phyloP scores from a whole-genome alignment of 2,113 vertebrate genomes.

The Vanacampus margaritifer region DNA sequence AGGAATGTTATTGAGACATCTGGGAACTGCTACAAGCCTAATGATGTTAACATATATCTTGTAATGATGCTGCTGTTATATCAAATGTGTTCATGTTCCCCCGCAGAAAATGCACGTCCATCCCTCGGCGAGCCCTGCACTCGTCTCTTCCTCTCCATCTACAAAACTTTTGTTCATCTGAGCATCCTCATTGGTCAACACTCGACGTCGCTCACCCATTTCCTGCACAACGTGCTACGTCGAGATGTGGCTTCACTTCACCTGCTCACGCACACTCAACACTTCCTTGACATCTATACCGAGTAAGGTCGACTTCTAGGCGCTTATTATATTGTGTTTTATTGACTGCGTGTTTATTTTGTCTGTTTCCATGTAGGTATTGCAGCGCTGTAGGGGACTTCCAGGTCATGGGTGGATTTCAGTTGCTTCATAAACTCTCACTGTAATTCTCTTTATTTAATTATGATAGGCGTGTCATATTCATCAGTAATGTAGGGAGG shows the following conservation, averaged over 20 bases:
- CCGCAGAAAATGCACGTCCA: constrained; percentile 77
- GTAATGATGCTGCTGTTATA: neutral
- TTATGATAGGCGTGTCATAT: neutral
- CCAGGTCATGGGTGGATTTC: constrained; percentile 93
- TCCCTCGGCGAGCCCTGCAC: constrained; percentile 66
- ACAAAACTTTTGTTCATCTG: constrained; percentile 82
- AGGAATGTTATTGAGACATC: neutral
- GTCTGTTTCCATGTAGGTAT: constrained; percentile 72
- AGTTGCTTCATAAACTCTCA: constrained; percentile 83
- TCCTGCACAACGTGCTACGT: constrained; percentile 74
- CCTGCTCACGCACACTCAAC: constrained; percentile 81
- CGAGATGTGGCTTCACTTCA: constrained; percentile 80
- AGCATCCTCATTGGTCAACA: constrained; percentile 88
- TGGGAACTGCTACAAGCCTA: neutral
- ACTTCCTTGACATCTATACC: constrained; percentile 88
- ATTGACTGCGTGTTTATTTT: neutral
- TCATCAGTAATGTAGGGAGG: neutral
- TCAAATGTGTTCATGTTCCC: neutral
- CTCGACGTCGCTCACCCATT: constrained; percentile 81
- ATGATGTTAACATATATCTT: neutral
- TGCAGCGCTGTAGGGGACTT: constrained; percentile 84
- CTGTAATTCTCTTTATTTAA: constrained; percentile 74
- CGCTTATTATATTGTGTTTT: neutral
- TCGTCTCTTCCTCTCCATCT: constrained; percentile 83
- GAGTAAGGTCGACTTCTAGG: constrained; percentile 71